These are phyloP conservation scores for Catalaphyllia jardinei DNA, from an alignment of 64 coral and sea anemone species.

Conservation along the genomic window DNA sequence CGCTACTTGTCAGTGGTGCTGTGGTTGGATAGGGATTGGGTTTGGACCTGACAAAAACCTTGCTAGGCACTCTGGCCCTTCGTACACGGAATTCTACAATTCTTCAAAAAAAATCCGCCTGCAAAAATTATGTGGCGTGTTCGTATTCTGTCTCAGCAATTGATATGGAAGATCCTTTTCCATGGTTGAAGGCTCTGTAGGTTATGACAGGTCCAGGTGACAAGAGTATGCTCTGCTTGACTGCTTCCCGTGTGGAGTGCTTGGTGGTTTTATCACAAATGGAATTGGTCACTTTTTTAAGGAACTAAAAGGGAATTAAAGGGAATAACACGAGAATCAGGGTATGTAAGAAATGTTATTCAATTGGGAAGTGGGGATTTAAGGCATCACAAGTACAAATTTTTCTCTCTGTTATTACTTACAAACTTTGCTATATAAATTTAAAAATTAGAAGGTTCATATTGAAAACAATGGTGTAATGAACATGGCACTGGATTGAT, in stretches of 20 bases:
- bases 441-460: too few relatives aligned
- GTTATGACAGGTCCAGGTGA: not conserved
- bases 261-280: constrained; percentile 38
- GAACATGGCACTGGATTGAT: not conserved
- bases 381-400: not conserved
- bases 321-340: not conserved
- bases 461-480: too few relatives aligned
- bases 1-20: too few relatives aligned
- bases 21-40: too few relatives aligned
- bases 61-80: too few relatives aligned
- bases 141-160: not conserved
- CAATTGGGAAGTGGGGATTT: not conserved
- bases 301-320: constrained; percentile 28
- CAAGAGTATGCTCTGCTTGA: constrained; percentile 24
- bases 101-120: not conserved
- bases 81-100: not conserved
- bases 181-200: constrained; percentile 28
- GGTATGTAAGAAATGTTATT: constrained; percentile 16
- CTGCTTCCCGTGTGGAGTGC: constrained; percentile 5
- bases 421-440: too few relatives aligned
- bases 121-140: not conserved
- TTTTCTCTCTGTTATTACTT: too few relatives aligned
- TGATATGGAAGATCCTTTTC: not conserved
- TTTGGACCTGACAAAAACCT: too few relatives aligned
- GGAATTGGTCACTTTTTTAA: constrained; percentile 47